Conservation (phyloP, 2,888 invertebrate species). For the Tetranychus piercei region DNA sequence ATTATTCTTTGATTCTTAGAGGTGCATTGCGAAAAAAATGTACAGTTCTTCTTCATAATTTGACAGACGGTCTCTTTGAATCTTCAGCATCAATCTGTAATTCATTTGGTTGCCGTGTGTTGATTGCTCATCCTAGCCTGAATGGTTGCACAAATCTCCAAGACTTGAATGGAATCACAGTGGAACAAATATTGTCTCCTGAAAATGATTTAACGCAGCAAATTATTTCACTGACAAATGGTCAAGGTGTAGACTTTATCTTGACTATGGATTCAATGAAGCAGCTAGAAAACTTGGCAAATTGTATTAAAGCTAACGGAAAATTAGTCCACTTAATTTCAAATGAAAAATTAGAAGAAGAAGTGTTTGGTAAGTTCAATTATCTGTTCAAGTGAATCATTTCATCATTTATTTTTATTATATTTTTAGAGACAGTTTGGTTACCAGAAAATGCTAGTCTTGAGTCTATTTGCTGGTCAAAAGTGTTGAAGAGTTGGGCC, state of each 20-base stretch:
- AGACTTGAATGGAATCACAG: neutral
- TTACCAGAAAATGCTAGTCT: neutral
- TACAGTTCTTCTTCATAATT: slow-evolving; percentile 34
- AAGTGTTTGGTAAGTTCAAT: neutral
- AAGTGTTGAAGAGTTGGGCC: neutral
- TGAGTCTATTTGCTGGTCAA: neutral
- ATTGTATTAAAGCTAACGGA: neutral
- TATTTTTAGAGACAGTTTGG: neutral
- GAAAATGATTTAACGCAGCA: neutral
- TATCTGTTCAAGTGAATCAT: neutral
- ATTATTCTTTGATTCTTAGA: slow-evolving; percentile 68
- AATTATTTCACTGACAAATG: neutral
- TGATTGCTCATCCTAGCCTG: slow-evolving; percentile 24
- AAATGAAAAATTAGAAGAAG: neutral
- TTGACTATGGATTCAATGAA: neutral
- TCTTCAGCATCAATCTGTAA: slow-evolving; percentile 39
- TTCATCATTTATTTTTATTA: neutral
- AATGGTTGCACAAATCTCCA: neutral
- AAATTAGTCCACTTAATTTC: neutral
- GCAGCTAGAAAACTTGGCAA: neutral
- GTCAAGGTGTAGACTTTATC: neutral
- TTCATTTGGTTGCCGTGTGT: slow-evolving; percentile 34
- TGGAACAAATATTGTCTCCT: neutral
- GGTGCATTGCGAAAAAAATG: slow-evolving; percentile 51
- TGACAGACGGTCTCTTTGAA: slow-evolving; percentile 38